Base-by-base conservation (phyloP, 2,888 invertebrate species). In the Chloroclystis v-ata region DNA sequence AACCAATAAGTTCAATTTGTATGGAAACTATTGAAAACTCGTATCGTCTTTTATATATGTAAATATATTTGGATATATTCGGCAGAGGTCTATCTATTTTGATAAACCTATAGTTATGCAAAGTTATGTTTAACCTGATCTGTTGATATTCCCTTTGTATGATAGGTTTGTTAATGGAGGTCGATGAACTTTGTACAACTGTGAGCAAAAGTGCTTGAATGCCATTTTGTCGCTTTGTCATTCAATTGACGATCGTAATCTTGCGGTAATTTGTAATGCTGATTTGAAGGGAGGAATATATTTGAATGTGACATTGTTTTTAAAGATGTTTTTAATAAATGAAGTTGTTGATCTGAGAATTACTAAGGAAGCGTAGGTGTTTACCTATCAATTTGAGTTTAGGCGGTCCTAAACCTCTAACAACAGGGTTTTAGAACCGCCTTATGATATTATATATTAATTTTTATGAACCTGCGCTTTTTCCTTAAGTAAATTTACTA, bases 151-250 rank as follows among this genome's bases (percentile, higher is more conserved):
- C n/a, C n/a, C 66, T 70, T 65, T 64, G 44, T 72, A 72, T 77
- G 70, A 75, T 74, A 68, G 59, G 65, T 70, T 5, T 69, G 69
- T 71, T 75, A 72, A 74, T 59, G 54, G 65, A 64, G 81, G 75
- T 72, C 78, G 66, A 59, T 72, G 82, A 82, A 77, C 82, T 67
- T 60, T 58, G 73, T 78, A 77, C 69, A 68, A 61, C 71, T 70
- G 54, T 29, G 52, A 46, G 69, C 72, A 77, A 70, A 72, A 63
- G 68, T 59, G 66, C 61, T 57, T 57, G 63, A 60, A 63, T 40
- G 38, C 43, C 48, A 49, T 55, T 47, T 49, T 47, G 60, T 42
- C 48, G 56, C 57, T 60, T 67, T 71, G 57, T 63, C 57, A 61
- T 63, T 63, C 57, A 61, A 60, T 49, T 52, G 38, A 30, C 37